These are phyloP conservation scores for Cryptocheilus praepositus DNA, from an alignment of 2,888 invertebrate species.

Conservation along the genomic window DNA sequence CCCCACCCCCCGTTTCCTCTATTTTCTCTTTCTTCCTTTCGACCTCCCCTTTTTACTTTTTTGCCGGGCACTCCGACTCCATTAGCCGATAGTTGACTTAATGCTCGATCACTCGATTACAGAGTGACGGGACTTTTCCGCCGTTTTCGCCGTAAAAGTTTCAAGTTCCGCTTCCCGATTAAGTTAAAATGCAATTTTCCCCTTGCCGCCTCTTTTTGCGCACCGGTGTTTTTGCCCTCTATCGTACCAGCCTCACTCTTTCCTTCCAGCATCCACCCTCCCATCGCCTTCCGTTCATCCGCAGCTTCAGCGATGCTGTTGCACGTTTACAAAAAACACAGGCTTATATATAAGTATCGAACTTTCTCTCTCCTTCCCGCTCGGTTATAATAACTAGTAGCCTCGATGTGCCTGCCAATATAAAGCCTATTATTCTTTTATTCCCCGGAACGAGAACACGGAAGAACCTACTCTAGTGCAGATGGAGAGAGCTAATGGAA, in stretches of 20 bases:
- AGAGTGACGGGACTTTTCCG: slow-evolving; percentile 45
- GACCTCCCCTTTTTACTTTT: neutral
- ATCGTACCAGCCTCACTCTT: neutral
- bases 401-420: slow-evolving; percentile 9
- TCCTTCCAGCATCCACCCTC: slow-evolving; percentile 7
- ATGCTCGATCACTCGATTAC: slow-evolving; percentile 56
- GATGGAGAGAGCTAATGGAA: no score
- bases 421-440: slow-evolving; percentile 50
- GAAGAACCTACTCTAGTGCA: neutral
- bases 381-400: no score
- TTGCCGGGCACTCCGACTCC: slow-evolving; percentile 38
- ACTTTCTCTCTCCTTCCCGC: neutral
- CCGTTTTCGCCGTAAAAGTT: slow-evolving; percentile 50
- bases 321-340: neutral
- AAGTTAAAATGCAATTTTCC: slow-evolving; percentile 56
- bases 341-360: no score
- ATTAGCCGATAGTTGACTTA: slow-evolving; percentile 57
- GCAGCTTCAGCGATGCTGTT: neutral
- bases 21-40: neutral
- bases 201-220: slow-evolving; percentile 19
- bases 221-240: slow-evolving; percentile 13
- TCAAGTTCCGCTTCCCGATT: slow-evolving; percentile 52
- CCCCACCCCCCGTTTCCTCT: neutral
- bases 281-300: slow-evolving; percentile 17
- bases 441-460: slow-evolving; percentile 41